Conservation (phyloP, 2,113 vertebrate species). For the Poeciliopsis prolifica region DNA sequence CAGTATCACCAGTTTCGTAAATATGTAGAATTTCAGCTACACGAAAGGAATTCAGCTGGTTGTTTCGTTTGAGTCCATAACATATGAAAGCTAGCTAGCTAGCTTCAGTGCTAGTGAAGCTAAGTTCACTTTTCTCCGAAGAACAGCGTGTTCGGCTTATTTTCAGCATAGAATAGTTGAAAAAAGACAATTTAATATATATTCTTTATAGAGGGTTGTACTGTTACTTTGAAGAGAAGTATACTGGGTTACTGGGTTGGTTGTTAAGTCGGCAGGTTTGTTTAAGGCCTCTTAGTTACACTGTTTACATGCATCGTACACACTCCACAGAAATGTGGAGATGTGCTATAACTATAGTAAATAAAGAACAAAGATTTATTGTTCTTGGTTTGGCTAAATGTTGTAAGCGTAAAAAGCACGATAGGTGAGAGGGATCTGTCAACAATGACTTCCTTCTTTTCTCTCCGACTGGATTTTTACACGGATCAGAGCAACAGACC, state of each 20-base stretch:
- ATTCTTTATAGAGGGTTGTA: neutral
- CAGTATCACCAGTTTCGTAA: neutral
- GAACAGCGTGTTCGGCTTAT: neutral
- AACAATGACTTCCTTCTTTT: neutral
- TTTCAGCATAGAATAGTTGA: neutral
- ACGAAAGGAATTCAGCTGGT: too few relatives aligned
- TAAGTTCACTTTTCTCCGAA: neutral
- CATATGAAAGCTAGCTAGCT: constrained; percentile 6
- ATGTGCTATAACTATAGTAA: neutral
- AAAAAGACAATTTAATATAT: constrained; percentile 19
- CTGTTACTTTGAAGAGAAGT: neutral
- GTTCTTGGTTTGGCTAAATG: neutral
- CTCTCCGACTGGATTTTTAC: neutral
- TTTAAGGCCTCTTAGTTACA: neutral
- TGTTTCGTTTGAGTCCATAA: neutral
- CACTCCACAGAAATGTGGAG: too few relatives aligned
- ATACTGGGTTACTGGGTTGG: neutral
- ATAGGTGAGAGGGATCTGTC: neutral
- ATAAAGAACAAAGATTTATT: neutral
- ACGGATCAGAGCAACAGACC: constrained; percentile 25
- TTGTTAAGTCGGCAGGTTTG: neutral
- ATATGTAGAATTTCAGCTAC: neutral
- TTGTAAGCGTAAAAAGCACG: neutral
- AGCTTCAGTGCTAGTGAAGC: constrained; percentile 20
- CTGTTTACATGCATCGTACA: neutral